A percentile compares a stretch with the other conserved stretches of the same genome.
phyloP scores from a whole-genome alignment of 2,888 invertebrate species.

The Eurois occulta region DNA sequence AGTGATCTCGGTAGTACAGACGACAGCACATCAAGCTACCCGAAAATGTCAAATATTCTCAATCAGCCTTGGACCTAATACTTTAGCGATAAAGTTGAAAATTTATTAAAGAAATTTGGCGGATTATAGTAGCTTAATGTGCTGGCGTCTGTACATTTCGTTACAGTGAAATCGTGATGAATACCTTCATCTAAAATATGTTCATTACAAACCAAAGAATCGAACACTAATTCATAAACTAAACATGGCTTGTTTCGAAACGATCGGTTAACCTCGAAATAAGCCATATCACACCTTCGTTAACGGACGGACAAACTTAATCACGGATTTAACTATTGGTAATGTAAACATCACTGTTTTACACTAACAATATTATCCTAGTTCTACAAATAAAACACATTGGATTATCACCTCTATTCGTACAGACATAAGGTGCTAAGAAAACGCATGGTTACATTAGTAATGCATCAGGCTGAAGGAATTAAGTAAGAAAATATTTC shows the following conservation, averaged over 20 bases:
- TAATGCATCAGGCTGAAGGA: conserved; percentile 55
- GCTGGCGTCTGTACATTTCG: too few relatives aligned
- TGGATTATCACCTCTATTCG: conserved; percentile 61
- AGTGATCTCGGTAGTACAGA: too few relatives aligned
- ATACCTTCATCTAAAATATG: conserved; percentile 53
- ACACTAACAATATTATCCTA: conserved; percentile 62
- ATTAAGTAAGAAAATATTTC: conserved; percentile 71
- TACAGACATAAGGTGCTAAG: conserved; percentile 44
- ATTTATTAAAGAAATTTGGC: too few relatives aligned
- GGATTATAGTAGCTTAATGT: too few relatives aligned
- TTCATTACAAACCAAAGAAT: conserved; percentile 65
- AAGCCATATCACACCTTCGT: conserved; percentile 69
- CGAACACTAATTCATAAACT: conserved; percentile 67
- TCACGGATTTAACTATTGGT: conserved; percentile 75
- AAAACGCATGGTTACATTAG: conserved; percentile 30
- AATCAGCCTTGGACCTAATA: too few relatives aligned
- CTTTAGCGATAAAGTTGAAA: too few relatives aligned
- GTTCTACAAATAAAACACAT: conserved; percentile 19
- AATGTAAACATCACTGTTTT: conserved; percentile 70
- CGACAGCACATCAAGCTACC: too few relatives aligned
- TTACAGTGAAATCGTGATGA: conserved; percentile 41
- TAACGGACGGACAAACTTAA: conserved; percentile 72
- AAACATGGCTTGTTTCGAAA: conserved; percentile 69
- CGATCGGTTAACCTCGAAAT: conserved; percentile 69
- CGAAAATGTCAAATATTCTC: too few relatives aligned